Base-by-base conservation (phyloP, 2,888 invertebrate species). In the Ephialtes manifestator region DNA sequence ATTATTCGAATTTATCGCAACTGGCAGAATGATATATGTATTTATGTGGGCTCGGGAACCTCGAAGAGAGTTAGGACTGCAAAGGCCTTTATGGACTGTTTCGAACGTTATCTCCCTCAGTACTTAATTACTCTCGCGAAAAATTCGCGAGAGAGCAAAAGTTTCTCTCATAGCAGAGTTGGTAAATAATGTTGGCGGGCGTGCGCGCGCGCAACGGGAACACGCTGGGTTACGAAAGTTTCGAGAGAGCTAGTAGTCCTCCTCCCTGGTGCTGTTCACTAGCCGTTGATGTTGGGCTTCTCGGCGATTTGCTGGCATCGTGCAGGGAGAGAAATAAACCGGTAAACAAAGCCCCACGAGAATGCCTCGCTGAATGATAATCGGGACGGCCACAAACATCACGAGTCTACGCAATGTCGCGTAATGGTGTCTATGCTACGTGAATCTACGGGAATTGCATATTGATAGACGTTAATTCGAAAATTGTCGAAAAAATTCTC, bases 361-460 rank as follows among this genome's bases (percentile, higher is more conserved):
- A 63, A 75, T 65, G 85, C 81, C 60, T 60, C 43, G 18, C 71
- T 63, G 85, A 87, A 87, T 86, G 70, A 79, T 77, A 87, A 87
- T 87, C 72, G 60, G 75, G 43, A 48, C 11, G 31, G 4, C 5
- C 68, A 60, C 39, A 11, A 48, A 18, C 48, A 51, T 20, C 35
- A 31, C 53, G 76, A 55, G 43, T 53, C 5, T 58, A 72, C 77
- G 77, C 77, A 82, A 77, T 72, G 74, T 85, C 63, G 80, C 71
- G 85, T 65, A 80, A 82, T 80, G n/a, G 55, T 46, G 48, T 55
- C 28, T 24, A 55, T 51, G 70, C 24, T 28, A 81, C 58, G 70
- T 48, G 67, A 85, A 81, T 83, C 83, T 68, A 81, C 79, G 81
- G 74, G 46, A 74, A 85, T 81, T 71, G 83, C 80, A 85, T 83